phyloP scores from a whole-genome alignment of 2,113 vertebrate species.

The Gallinago paraguaiae region DNA sequence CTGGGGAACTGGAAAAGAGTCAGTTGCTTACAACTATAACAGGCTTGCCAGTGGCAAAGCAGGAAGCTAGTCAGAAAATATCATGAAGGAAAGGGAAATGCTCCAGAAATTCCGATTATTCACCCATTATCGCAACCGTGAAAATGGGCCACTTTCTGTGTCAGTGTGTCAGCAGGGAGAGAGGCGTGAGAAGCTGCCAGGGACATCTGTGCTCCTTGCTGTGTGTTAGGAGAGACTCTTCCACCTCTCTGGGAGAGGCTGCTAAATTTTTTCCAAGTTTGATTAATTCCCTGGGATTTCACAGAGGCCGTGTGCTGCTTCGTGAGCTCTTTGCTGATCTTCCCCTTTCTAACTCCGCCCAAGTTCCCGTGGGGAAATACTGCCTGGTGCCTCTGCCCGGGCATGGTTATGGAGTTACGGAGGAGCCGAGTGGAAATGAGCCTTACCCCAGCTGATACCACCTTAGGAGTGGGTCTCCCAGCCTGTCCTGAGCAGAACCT shows the following conservation, averaged over 20 bases:
- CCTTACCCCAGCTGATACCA: accelerated
- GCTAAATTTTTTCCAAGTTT: background rate
- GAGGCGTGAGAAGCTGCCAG: background rate
- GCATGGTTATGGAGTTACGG: background rate
- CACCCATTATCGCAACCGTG: background rate
- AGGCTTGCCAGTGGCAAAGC: background rate
- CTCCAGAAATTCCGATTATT: background rate
- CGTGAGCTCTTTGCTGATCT: background rate
- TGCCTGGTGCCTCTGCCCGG: background rate
- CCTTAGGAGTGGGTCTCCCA: background rate
- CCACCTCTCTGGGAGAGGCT: background rate
- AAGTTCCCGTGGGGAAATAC: background rate
- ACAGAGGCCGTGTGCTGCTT: background rate
- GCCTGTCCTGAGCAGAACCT: background rate
- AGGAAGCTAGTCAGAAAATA: background rate
- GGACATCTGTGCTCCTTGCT: background rate
- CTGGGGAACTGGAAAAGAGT: background rate
- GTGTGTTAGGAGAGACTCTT: background rate
- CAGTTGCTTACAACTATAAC: background rate
- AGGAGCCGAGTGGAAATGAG: background rate
- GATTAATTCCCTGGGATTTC: background rate
- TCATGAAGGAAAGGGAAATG: background rate
- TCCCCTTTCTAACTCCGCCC: background rate
- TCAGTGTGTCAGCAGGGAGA: background rate
- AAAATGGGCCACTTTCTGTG: conserved; percentile 12